phyloP scores from a whole-genome alignment of 2,888 invertebrate species.

The Rhimphoctona megacephalus region DNA sequence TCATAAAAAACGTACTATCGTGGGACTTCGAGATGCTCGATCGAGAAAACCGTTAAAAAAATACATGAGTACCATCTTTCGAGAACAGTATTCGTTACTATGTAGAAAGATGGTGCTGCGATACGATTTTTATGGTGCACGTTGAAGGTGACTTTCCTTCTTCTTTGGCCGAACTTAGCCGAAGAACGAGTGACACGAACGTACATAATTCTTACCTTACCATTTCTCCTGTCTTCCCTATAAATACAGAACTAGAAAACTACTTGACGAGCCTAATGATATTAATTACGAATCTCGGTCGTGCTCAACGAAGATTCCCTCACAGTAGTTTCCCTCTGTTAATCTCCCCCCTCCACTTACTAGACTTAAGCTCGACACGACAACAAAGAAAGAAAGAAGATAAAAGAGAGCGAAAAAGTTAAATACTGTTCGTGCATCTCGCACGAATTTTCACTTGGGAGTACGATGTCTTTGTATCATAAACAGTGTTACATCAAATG shows the following conservation, averaged over 20 bases:
- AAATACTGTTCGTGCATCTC: slow-evolving; percentile 26
- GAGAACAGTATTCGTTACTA: neutral
- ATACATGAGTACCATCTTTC: neutral
- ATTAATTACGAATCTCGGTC: slow-evolving; percentile 75
- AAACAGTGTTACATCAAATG: slow-evolving; percentile 58
- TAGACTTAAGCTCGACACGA: neutral
- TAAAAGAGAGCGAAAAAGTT: slow-evolving; percentile 12
- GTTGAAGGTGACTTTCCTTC: slow-evolving; percentile 21
- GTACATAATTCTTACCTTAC: slow-evolving; percentile 45
- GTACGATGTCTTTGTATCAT: slow-evolving; percentile 29
- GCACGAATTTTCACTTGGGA: neutral
- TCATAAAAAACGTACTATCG: slow-evolving; percentile 25
- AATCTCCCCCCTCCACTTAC: slow-evolving; percentile 27
- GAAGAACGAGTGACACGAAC: slow-evolving; percentile 36
- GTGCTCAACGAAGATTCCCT: slow-evolving; percentile 56
- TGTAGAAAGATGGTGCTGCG: slow-evolving; percentile 4
- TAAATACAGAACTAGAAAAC: slow-evolving; percentile 70
- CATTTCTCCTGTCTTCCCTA: slow-evolving; percentile 9
- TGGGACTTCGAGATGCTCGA: slow-evolving; percentile 33
- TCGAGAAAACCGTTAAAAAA: slow-evolving; percentile 41
- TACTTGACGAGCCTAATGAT: slow-evolving; percentile 74
- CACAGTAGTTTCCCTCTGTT: slow-evolving; percentile 8
- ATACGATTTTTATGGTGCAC: slow-evolving; percentile 20
- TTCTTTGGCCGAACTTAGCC: slow-evolving; percentile 15
- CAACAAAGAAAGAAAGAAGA: slow-evolving; percentile 24